Base-by-base conservation (phyloP, 2,888 invertebrate species). In the Sarcophaga rosellei region DNA sequence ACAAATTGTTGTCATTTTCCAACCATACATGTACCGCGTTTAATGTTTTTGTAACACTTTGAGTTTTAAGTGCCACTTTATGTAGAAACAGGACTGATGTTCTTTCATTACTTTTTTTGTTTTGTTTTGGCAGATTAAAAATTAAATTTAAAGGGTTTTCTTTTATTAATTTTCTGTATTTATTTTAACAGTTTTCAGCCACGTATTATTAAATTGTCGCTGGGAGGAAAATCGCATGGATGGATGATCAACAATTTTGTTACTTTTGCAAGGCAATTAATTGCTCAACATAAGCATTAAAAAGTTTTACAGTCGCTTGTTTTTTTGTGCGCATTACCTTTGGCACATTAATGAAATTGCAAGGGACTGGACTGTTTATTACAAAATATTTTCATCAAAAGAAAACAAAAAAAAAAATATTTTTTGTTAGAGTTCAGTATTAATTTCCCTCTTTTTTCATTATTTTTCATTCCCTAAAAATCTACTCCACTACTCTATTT, bases 1-100 rank as follows among this genome's bases (percentile, higher is more conserved):
- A 84, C 74, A 84, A 83, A 83, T 83, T 86, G 86, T 83, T 68
- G 83, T 86, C 86, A 86, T 86, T 86, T 83, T 47, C 63, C 83
- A 74, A 15, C 53, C 47, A 77, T 75, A 70, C 57, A 45, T 15
- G 47, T 47, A 47, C 11, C 47, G 47, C 15, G 11, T 47, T 15
- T 57, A 70, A 35, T 81, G 15, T 74, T 45, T 76, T 80, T 83
- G 80, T 65, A 80, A 79, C 78, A 63, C 82, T 86, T 86, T 76
- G 17, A 17, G 12, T 53, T 53, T 12, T 4, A 15, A 15, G 15
- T 53, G 15, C 53, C 53, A 0, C 53, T 17, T 15, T 53, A 53
- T 10, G 8, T 35, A 35, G 10, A 1, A 10, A 35, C 35, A 8
- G 35, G 35, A n/a, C 35, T 35, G 35, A 35, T 35, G 35, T 35